Percentiles rank a stretch among this genome's conserved stretches.
phyloP scores from a whole-genome alignment of 2,113 vertebrate species.

The Urocynchramus pylzowi region DNA sequence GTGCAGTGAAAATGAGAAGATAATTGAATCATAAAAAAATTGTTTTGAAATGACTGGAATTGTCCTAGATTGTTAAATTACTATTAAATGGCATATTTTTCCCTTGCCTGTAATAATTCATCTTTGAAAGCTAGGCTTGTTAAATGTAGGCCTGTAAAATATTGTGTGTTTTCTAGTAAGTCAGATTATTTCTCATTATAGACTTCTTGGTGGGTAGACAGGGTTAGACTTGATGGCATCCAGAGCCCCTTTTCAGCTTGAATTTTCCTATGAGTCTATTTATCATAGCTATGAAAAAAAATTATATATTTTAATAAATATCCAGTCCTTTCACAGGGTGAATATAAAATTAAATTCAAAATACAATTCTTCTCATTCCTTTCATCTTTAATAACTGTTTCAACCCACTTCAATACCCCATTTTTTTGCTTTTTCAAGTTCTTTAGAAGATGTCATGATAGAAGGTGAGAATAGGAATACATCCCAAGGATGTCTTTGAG shows the following conservation, averaged over 20 bases:
- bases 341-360: neutral
- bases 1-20: slow-evolving; percentile 3
- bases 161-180: neutral
- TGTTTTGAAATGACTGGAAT: slow-evolving; percentile 30
- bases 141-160: neutral
- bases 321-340: neutral
- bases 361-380: neutral
- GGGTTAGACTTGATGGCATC: neutral
- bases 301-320: neutral
- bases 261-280: neutral
- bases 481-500: neutral
- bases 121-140: neutral
- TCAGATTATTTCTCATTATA: neutral
- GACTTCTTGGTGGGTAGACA: neutral
- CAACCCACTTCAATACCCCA: neutral
- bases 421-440: neutral
- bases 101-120: neutral
- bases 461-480: neutral
- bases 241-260: neutral
- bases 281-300: neutral
- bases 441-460: neutral
- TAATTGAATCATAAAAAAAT: slow-evolving; percentile 44
- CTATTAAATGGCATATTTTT: neutral
- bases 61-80: slow-evolving; percentile 15
- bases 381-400: neutral